Evolutionary conservation across 2,113 vertebrate genomes (phyloP).

Genomic region (Syngnathus floridae): DNA sequence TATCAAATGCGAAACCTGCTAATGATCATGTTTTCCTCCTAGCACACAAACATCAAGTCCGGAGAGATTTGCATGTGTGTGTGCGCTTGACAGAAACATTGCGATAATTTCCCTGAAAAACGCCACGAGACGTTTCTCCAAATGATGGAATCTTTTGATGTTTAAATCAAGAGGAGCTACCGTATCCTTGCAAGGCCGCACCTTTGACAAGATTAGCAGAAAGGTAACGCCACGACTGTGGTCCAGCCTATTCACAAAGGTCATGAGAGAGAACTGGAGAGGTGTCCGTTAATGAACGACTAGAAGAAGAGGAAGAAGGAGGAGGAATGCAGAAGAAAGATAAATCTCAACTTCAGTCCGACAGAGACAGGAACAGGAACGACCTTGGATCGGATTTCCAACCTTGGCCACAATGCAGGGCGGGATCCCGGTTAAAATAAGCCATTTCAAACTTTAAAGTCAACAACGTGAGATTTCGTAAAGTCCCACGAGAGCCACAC

Average conservation of each 20-base stretch:
- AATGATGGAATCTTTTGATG: slow-evolving; percentile 72
- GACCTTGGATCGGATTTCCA: too few relatives aligned
- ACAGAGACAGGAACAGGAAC: too few relatives aligned
- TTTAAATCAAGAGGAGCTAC: slow-evolving; percentile 64
- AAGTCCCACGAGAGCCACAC: too few relatives aligned
- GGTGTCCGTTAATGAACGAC: too few relatives aligned
- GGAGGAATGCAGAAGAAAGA: too few relatives aligned
- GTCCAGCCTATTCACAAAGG: slow-evolving; percentile 53
- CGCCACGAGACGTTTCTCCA: slow-evolving; percentile 56
- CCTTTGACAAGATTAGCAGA: slow-evolving; percentile 70
- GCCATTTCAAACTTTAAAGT: too few relatives aligned
- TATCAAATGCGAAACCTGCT: slow-evolving; percentile 55
- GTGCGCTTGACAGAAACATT: slow-evolving; percentile 57
- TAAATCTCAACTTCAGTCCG: too few relatives aligned
- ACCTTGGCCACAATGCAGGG: too few relatives aligned
- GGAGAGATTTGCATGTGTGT: slow-evolving; percentile 51
- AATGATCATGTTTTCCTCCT: slow-evolving; percentile 70
- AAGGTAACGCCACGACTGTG: slow-evolving; percentile 67
- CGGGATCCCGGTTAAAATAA: too few relatives aligned
- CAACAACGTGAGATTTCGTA: too few relatives aligned
- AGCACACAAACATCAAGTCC: slow-evolving; percentile 67
- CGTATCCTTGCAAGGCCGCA: slow-evolving; percentile 60
- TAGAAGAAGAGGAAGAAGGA: too few relatives aligned
- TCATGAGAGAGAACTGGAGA: too few relatives aligned
- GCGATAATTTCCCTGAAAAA: slow-evolving; percentile 66